Conservation (phyloP, 1,140 invertebrate species). For the honey bee (Apis mellifera) region DNA sequence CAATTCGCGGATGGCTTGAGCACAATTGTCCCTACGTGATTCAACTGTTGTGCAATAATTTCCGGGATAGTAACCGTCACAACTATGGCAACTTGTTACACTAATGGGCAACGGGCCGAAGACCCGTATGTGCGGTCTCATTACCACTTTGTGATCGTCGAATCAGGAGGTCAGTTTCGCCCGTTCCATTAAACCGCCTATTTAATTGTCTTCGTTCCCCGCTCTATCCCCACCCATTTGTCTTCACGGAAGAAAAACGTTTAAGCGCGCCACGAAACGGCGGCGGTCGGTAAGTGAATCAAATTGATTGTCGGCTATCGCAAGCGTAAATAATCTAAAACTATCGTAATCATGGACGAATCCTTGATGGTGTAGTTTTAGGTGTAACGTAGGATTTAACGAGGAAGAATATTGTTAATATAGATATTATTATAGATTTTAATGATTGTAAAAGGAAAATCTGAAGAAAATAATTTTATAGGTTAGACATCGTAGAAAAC, state of each 20-base stretch:
- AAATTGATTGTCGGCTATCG: neutral
- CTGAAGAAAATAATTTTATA: too few relatives aligned
- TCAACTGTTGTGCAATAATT: constrained; percentile 32
- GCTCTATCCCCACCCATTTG: neutral
- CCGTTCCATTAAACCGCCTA: constrained; percentile 7
- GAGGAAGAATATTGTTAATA: too few relatives aligned
- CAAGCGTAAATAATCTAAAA: neutral
- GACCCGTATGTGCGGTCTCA: constrained; percentile 40
- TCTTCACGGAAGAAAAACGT: neutral
- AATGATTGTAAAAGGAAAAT: too few relatives aligned
- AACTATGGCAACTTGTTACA: constrained; percentile 45
- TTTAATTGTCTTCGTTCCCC: neutral
- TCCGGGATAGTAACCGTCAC: constrained; percentile 41
- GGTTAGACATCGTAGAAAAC: too few relatives aligned
- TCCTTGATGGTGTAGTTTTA: too few relatives aligned
- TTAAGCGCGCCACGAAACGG: too few relatives aligned
- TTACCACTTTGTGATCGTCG: constrained; percentile 38
- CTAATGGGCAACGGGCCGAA: constrained; percentile 22
- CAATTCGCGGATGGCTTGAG: neutral
- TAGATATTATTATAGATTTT: too few relatives aligned
- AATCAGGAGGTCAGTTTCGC: constrained; percentile 15
- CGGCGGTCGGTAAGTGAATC: neutral
- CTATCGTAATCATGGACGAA: too few relatives aligned
- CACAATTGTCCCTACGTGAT: constrained; percentile 31
- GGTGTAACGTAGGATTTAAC: too few relatives aligned